Percentiles rank a stretch among this genome's conserved stretches.
phyloP scores from a whole-genome alignment of 2,113 vertebrate species.

The Hyaena hyaena region DNA sequence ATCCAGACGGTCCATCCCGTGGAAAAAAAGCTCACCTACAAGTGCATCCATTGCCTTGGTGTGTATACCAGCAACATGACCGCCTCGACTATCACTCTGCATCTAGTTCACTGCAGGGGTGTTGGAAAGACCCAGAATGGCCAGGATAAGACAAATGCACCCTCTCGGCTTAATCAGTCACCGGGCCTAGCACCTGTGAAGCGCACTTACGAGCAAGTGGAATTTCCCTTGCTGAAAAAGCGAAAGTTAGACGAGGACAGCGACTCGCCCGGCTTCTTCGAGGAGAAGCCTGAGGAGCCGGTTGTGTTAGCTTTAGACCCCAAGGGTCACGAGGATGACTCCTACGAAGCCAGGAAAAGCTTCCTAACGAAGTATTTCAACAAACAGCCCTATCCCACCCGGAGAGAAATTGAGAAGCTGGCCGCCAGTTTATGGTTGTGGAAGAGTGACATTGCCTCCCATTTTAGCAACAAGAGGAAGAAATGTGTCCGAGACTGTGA shows the following conservation, averaged over 20 bases:
- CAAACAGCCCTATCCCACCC: conserved; percentile 93
- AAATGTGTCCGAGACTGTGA: conserved; percentile 95
- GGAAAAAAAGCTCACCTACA: conserved; percentile 98
- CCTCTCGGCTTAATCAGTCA: conserved; percentile 89
- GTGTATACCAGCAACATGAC: conserved; percentile 99
- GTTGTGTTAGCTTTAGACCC: conserved; percentile 95
- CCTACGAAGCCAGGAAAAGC: conserved; percentile 95
- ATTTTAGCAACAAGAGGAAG: conserved; percentile 95
- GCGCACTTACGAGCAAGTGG: conserved; percentile 89
- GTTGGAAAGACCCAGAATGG: conserved; percentile 98
- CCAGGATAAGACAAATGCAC: conserved; percentile 91
- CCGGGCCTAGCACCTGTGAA: conserved; percentile 89
- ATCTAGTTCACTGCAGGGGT: conserved; percentile 97
- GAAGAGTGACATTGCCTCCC: conserved; percentile 97
- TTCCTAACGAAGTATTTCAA: conserved; percentile 97
- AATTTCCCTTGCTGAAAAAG: conserved; percentile 92
- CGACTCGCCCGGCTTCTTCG: conserved; percentile 87
- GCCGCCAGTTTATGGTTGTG: conserved; percentile 96
- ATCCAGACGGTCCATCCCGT: conserved; percentile 99
- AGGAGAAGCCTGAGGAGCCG: conserved; percentile 95
- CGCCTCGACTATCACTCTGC: conserved; percentile 97
- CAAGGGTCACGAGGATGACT: conserved; percentile 95
- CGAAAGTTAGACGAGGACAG: conserved; percentile 88
- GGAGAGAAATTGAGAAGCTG: conserved; percentile 95
- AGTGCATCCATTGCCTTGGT: conserved; percentile 98